Evolutionary conservation across 2,888 invertebrate genomes (phyloP), one percentile per base, ranked within the genome.

Genomic region (Erebia epiphron): DNA sequence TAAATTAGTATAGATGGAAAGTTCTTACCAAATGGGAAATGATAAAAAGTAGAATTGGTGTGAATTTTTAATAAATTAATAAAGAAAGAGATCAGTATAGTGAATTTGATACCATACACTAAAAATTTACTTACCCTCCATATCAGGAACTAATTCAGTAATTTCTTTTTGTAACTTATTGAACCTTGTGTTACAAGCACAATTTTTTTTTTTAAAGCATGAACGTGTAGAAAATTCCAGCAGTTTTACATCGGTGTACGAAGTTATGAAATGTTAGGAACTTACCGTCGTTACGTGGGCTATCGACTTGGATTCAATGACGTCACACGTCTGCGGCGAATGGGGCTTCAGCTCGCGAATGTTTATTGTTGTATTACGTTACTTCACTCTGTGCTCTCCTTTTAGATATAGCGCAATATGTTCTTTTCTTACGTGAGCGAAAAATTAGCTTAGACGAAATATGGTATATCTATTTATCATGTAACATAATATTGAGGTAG

Each of bases 271-370:
- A 88, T 83, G 85, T 86, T 86, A 83, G 81, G 80, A 80, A 84
- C 83, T 85, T 78, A 81, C 84, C 81, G 80, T 81, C 82, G 85
- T 86, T 87, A 84, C 68, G 70, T 79, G 81, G 76, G 77, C 83
- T 87, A 87, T 88, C 86, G 88, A 85, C 87, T 87, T 82, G 82
- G 85, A 85, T 84, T 83, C 84, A 80, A 85, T 86, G 86, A 83
- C 85, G 84, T 84, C 86, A 69, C 69, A 62, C 69, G 64, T 57
- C 69, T 69, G 69, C 64, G 50, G 57, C 49, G 69, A 69, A 69
- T 69, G 69, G 68, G 62, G 69, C 18, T 58, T 58, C 67, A 50
- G 58, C 58, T 67, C 60, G 67, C 58, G 58, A 67, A 58, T 67
- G 58, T 67, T 67, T 67, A 46, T 67, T 67, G 46, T 67, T 67